phyloP scores from a whole-genome alignment of 2,113 vertebrate genomes.

The Oryzias celebensis region DNA sequence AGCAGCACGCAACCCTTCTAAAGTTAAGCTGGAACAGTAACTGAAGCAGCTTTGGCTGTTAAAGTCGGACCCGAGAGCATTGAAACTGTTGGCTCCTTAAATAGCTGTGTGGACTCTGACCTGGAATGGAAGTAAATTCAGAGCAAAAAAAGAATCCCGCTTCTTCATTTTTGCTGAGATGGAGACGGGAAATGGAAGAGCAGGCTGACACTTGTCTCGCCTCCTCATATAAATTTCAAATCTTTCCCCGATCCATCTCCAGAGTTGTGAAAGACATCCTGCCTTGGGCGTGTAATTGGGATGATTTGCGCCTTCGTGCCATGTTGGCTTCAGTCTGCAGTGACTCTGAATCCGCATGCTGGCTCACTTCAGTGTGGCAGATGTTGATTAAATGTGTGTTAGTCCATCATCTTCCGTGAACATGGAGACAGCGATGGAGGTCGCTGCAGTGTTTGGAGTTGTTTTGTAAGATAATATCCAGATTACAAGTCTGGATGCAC shows the following conservation, averaged over 20 bases:
- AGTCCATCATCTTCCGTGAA: constrained; percentile 36
- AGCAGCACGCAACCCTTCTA: too few species aligned
- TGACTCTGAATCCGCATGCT: constrained; percentile 59
- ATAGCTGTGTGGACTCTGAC: too few species aligned
- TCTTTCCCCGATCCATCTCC: constrained; percentile 59
- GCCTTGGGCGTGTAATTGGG: constrained; percentile 65
- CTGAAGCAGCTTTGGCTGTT: too few species aligned
- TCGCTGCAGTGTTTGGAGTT: constrained; percentile 3
- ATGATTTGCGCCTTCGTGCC: constrained; percentile 64
- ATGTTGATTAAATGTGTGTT: constrained; percentile 65
- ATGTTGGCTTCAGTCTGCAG: constrained; percentile 59
- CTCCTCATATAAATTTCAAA: constrained; percentile 51
- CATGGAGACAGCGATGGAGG: constrained; percentile 32
- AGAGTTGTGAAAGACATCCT: constrained; percentile 71
- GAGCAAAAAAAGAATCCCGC: not conserved
- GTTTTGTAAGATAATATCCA: constrained; percentile 4
- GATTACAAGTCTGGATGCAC: not conserved
- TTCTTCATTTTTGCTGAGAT: not conserved
- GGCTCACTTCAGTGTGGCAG: constrained; percentile 59
- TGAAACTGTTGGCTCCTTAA: too few species aligned
- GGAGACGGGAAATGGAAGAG: constrained; percentile 14
- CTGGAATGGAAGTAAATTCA: too few species aligned
- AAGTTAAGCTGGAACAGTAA: too few species aligned
- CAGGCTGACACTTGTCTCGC: constrained; percentile 32
- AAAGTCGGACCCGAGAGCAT: too few species aligned